These are phyloP conservation scores for Echinarachnius parma DNA, from an alignment of 53 echinoderm and acorn worm genomes.

Conservation along the genomic window DNA sequence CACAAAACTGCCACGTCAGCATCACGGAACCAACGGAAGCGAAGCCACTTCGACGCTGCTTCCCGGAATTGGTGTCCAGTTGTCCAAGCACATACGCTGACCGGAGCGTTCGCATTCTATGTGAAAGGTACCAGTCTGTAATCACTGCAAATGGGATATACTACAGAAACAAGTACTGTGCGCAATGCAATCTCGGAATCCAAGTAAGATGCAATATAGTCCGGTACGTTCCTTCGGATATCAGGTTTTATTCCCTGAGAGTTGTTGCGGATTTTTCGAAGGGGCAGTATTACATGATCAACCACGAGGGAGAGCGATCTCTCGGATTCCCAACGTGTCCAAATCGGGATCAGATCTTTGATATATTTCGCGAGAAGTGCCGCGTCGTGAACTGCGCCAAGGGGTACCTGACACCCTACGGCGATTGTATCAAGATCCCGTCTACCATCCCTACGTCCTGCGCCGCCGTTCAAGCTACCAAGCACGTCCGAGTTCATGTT, in stretches of 20 bases:
- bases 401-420: constrained; percentile 33
- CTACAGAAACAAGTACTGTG: constrained; percentile 67
- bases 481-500: constrained; percentile 18
- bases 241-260: constrained; percentile 34
- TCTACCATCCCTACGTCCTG: constrained; percentile 31
- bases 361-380: constrained; percentile 42
- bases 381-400: constrained; percentile 39
- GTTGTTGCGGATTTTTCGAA: constrained; percentile 39
- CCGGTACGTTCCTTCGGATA: constrained; percentile 18
- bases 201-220: constrained; percentile 25
- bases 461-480: not conserved
- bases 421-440: constrained; percentile 45
- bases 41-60: constrained; percentile 24
- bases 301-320: constrained; percentile 36
- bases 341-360: constrained; percentile 47
- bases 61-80: constrained; percentile 26
- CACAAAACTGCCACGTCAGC: constrained; percentile 10
- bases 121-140: constrained; percentile 33
- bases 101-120: constrained; percentile 3
- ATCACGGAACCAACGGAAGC: constrained; percentile 16
- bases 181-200: constrained; percentile 47
- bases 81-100: constrained; percentile 23
- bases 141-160: constrained; percentile 19
- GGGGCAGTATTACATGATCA: constrained; percentile 37
- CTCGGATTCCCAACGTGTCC: constrained; percentile 40